Conservation (phyloP, 2,797 vertebrate species). For the Sebastes trivittatus region DNA sequence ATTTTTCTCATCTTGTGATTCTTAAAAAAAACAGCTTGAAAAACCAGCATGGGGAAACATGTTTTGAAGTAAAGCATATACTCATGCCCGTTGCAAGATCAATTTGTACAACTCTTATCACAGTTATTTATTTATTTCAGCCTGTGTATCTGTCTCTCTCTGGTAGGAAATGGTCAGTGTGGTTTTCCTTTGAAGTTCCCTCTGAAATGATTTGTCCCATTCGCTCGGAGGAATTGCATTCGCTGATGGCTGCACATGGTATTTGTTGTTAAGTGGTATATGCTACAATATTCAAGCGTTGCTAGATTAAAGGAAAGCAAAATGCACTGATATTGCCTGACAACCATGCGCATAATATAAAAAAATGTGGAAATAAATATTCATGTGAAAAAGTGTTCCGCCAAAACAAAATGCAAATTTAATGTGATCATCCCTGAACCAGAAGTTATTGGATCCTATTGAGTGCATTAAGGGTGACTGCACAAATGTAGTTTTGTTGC, state of each 20-base stretch:
- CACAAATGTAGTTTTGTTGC: conserved; percentile 49
- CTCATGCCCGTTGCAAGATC: conserved; percentile 59
- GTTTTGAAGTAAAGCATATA: conserved; percentile 71
- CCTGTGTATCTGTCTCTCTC: conserved; percentile 43
- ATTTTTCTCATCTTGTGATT: conserved; percentile 61
- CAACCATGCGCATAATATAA: conserved; percentile 31
- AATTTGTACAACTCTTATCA: conserved; percentile 75
- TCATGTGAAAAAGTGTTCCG: conserved; percentile 57
- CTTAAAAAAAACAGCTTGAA: conserved; percentile 32
- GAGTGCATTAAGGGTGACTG: conserved; percentile 38
- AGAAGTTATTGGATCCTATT: conserved; percentile 33
- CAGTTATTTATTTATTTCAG: conserved; percentile 61
- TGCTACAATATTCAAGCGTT: conserved; percentile 56
- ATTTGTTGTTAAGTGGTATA: conserved; percentile 58
- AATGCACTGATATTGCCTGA: conserved; percentile 55
- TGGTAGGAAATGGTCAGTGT: conserved; percentile 64
- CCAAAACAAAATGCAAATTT: conserved; percentile 69
- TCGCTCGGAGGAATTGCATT: conserved; percentile 64
- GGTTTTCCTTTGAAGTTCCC: conserved; percentile 77
- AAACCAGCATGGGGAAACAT: conserved; percentile 48
- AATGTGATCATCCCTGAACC: conserved; percentile 42
- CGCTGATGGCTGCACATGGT: conserved; percentile 52
- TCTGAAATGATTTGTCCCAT: conserved; percentile 71
- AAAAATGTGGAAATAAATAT: conserved; percentile 69
- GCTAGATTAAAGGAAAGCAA: conserved; percentile 75